These are phyloP conservation scores for Chironomus riparius DNA, from an alignment of 2,888 invertebrate genomes.

Conservation along the genomic window DNA sequence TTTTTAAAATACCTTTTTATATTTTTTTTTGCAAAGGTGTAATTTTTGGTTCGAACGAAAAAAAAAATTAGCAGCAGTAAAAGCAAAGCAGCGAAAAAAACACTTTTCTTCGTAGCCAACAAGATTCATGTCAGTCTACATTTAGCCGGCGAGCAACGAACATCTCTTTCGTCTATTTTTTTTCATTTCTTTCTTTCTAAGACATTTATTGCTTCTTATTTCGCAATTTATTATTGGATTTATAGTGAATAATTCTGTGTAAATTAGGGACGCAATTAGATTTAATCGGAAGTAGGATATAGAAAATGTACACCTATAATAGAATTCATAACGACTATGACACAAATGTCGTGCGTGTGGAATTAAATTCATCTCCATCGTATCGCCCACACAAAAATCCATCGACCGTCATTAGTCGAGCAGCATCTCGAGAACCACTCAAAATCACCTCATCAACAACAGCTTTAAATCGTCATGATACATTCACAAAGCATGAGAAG, in stretches of 20 bases:
- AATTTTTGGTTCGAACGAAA: conserved; percentile 24
- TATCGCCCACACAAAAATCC: neutral
- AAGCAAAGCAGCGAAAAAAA: neutral
- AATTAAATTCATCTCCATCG: conserved; percentile 11
- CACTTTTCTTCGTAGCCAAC: neutral
- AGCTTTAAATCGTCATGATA: conserved; percentile 8
- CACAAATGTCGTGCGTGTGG: conserved; percentile 21
- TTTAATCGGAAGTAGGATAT: neutral
- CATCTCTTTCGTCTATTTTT: neutral
- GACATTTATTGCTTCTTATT: neutral
- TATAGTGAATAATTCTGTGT: neutral
- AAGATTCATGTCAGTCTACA: neutral
- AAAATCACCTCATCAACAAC: conserved; percentile 2
- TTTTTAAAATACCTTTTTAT: neutral
- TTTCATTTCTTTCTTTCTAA: neutral
- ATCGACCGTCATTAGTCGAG: neutral
- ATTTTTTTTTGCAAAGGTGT: conserved; percentile 24
- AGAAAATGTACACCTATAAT: conserved; percentile 16
- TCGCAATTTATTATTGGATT: neutral
- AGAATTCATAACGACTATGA: conserved; percentile 20
- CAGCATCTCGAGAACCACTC: neutral
- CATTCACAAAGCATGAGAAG: conserved; percentile 12
- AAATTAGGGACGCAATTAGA: neutral
- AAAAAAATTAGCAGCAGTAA: conserved; percentile 19
- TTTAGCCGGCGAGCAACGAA: neutral